phyloP scores from a whole-genome alignment of 2,797 vertebrate genomes.

The Molossus molossus region DNA sequence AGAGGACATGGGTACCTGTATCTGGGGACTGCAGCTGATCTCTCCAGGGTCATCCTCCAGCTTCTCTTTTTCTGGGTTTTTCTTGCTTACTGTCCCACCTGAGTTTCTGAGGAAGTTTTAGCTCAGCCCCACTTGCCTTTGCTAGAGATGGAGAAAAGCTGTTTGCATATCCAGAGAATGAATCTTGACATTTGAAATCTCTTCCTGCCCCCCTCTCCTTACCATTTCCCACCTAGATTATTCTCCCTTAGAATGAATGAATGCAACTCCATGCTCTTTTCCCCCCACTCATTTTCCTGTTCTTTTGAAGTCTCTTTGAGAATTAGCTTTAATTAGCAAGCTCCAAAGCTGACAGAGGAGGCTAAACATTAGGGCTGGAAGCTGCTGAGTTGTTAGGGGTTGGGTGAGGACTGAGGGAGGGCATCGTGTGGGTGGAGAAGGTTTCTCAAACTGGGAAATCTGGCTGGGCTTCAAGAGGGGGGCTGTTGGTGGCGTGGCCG shows the following conservation, averaged over 20 bases:
- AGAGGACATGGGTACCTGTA: background rate
- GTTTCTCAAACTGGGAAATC: slow-evolving; percentile 58
- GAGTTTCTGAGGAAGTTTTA: background rate
- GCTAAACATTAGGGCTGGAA: background rate
- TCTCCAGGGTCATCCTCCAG: background rate
- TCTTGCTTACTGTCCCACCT: background rate
- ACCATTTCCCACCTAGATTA: background rate
- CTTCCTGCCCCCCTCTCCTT: slow-evolving; percentile 11
- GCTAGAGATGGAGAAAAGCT: background rate
- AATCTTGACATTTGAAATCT: slow-evolving; percentile 41
- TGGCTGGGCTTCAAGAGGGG: slow-evolving; percentile 75
- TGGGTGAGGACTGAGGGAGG: slow-evolving; percentile 50
- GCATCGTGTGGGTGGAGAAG: slow-evolving; percentile 51
- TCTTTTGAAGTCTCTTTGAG: slow-evolving; percentile 42
- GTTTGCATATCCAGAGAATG: background rate
- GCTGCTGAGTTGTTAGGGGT: slow-evolving; percentile 68
- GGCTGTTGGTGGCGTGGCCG: slow-evolving; percentile 64
- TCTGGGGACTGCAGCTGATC: background rate
- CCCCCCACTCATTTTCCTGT: background rate
- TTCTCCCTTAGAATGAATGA: slow-evolving; percentile 49
- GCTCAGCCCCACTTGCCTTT: background rate
- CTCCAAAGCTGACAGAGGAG: background rate
- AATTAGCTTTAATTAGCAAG: slow-evolving; percentile 54
- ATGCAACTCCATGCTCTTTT: background rate
- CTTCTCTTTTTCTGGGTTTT: background rate